These are phyloP conservation scores for Periparus ater DNA, from an alignment of 2,797 vertebrate species.

Conservation along the genomic window DNA sequence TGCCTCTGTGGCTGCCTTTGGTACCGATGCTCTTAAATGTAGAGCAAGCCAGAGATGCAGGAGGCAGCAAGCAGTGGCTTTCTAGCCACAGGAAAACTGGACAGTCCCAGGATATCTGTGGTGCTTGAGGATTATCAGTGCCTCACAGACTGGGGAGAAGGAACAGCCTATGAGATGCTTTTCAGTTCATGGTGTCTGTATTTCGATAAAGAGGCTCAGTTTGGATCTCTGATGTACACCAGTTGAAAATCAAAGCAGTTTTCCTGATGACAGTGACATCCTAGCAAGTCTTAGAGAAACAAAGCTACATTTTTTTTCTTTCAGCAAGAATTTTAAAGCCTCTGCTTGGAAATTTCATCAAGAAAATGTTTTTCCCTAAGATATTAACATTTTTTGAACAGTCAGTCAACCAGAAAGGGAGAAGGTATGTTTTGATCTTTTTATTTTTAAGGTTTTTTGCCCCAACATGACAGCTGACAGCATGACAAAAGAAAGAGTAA, in stretches of 20 bases:
- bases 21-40: neutral
- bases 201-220: neutral
- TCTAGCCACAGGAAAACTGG: neutral
- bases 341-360: neutral
- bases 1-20: neutral
- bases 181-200: neutral
- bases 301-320: neutral
- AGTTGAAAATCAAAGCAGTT: neutral
- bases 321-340: neutral
- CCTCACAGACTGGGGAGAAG: neutral
- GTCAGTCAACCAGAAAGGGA: neutral
- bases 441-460: neutral
- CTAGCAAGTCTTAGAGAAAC: neutral
- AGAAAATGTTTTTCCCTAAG: neutral
- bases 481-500: neutral
- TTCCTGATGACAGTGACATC: neutral
- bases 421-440: neutral
- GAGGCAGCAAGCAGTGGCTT: accelerated
- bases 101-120: neutral
- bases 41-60: neutral
- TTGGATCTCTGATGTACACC: neutral
- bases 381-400: neutral
- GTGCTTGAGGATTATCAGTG: neutral
- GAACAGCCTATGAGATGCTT: neutral
- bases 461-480: neutral